Percentiles rank a stretch among this genome's conserved stretches.
Evolutionary conservation across 2,888 invertebrate species (phyloP).

Genomic region (Choreutis nemorana): DNA sequence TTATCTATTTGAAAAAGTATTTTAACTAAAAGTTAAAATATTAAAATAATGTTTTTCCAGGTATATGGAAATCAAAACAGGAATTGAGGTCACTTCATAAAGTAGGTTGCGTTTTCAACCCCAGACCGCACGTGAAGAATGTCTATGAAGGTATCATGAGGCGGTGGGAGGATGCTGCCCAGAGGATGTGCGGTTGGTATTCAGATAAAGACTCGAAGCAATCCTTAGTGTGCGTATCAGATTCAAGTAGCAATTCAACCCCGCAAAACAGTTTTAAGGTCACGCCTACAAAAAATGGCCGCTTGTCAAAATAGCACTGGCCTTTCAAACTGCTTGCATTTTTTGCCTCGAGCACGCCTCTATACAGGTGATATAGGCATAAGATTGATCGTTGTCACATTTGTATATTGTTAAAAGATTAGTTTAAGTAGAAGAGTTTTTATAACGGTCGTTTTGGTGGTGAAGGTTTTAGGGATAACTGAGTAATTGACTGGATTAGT

Average conservation of each 20-base stretch:
- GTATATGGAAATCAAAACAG: constrained; percentile 75
- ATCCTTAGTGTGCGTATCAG: constrained; percentile 18
- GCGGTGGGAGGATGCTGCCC: constrained; percentile 68
- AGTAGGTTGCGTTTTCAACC: constrained; percentile 70
- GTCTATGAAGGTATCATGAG: constrained; percentile 36
- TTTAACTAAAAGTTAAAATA: constrained; percentile 4
- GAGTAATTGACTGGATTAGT: no score
- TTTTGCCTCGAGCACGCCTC: constrained; percentile 25
- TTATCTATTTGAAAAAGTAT: constrained; percentile 3
- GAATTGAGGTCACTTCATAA: constrained; percentile 69
- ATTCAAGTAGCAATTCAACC: constrained; percentile 21
- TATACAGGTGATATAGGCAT: constrained; percentile 37
- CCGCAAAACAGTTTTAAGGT: constrained; percentile 29
- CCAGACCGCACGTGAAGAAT: constrained; percentile 37
- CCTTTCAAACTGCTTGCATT: constrained; percentile 30
- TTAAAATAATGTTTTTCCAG: constrained; percentile 35
- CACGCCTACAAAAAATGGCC: constrained; percentile 21
- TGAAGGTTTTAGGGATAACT: no score
- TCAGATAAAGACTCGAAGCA: constrained; percentile 16
- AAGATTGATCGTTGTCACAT: constrained; percentile 13
- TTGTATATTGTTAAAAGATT: constrained; percentile 11
- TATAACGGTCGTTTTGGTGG: no score
- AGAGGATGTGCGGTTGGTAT: constrained; percentile 68
- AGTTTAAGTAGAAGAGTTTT: no score
- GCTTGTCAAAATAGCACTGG: constrained; percentile 44